Conservation (phyloP, 30 jellyfish, hydroid and myxozoan genomes). For the Aurelia sp. region DNA sequence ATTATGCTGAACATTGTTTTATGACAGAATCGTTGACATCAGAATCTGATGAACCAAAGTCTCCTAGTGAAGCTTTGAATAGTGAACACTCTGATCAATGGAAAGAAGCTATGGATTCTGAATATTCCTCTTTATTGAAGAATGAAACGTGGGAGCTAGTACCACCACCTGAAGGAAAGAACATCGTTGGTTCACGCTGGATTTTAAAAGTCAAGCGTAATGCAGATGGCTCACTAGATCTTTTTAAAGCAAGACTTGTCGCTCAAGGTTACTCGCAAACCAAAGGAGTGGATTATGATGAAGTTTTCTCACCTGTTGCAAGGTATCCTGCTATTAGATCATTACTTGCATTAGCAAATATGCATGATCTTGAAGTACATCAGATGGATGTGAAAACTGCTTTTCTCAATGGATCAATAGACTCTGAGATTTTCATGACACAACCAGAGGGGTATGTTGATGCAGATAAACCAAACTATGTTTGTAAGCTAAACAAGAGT, state of each 20-base stretch:
- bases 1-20: constrained; percentile 19
- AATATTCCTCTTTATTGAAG: constrained; percentile 48
- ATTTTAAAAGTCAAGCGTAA: constrained; percentile 48
- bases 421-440: constrained; percentile 67
- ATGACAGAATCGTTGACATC: constrained; percentile 10
- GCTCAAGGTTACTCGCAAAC: constrained; percentile 70
- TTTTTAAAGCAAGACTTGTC: constrained; percentile 61
- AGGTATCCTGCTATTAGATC: constrained; percentile 51
- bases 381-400: constrained; percentile 87
- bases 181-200: constrained; percentile 59
- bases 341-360: constrained; percentile 67
- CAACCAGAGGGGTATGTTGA: constrained; percentile 78
- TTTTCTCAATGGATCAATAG: constrained; percentile 70
- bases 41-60: no score
- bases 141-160: constrained; percentile 61
- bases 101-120: no score
- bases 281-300: constrained; percentile 44
- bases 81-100: no score
- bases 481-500: constrained; percentile 56
- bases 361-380: constrained; percentile 64
- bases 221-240: constrained; percentile 42
- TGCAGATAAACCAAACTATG: constrained; percentile 51
- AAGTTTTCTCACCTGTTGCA: constrained; percentile 68
- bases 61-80: no score
- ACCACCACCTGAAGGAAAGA: constrained; percentile 42